Evolutionary conservation across 2,113 vertebrate genomes (phyloP).

Genomic region (Sceloporus tristichus): DNA sequence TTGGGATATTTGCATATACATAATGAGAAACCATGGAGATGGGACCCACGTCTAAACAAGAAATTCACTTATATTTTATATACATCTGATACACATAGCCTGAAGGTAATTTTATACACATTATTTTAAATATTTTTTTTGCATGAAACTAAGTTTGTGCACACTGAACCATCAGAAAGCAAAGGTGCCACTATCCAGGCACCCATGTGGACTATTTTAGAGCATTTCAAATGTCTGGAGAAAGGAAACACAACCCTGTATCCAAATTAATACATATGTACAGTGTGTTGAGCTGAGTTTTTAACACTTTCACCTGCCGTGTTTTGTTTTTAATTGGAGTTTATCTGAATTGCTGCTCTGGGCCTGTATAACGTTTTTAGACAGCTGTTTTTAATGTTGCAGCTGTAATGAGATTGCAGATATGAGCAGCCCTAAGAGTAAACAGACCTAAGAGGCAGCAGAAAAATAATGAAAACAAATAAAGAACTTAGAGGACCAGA

Average conservation of each 20-base stretch:
- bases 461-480: background rate
- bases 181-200: no score
- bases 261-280: background rate
- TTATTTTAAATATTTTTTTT: no score
- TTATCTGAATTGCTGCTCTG: background rate
- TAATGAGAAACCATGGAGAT: no score
- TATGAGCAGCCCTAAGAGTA: background rate
- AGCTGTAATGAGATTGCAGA: background rate
- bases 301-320: background rate
- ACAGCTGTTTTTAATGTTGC: background rate
- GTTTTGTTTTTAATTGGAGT: background rate
- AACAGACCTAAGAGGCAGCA: background rate
- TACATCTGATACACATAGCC: no score
- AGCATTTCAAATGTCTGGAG: background rate
- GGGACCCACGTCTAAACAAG: no score
- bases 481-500: background rate
- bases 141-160: no score
- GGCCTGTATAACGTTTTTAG: background rate
- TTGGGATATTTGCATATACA: no score
- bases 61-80: no score
- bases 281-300: background rate
- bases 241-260: background rate
- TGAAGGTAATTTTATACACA: no score
- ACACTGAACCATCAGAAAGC: no score
- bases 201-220: no score